A percentile compares a stretch with the other conserved stretches of the same genome.
Evolutionary conservation across 2,888 invertebrate genomes (phyloP).

Genomic region (Volucella bombylans): DNA sequence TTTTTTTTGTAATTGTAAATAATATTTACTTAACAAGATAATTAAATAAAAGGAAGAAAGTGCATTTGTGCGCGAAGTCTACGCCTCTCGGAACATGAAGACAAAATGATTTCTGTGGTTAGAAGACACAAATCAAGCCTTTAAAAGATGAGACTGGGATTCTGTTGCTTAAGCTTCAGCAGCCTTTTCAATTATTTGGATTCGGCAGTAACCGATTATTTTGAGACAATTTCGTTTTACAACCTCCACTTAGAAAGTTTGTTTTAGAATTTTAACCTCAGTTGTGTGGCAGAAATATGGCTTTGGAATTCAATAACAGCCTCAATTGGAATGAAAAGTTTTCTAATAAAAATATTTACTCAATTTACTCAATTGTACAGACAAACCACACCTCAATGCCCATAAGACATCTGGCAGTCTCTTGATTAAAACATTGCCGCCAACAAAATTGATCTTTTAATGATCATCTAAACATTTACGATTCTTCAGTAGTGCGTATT

Average conservation of each 20-base stretch:
- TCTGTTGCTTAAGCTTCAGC: constrained; percentile 28
- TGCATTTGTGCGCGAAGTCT: constrained; percentile 57
- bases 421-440: constrained; percentile 60
- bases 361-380: constrained; percentile 10
- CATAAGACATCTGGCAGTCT: constrained; percentile 72
- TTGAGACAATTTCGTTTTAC: neutral
- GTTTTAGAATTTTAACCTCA: neutral
- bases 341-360: neutral
- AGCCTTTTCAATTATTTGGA: neutral
- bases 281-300: neutral
- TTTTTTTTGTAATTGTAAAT: constrained; percentile 52
- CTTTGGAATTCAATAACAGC: neutral
- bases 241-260: neutral
- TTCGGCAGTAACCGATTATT: neutral
- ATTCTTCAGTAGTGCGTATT: constrained; percentile 38
- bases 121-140: constrained; percentile 54
- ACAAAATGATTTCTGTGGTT: constrained; percentile 47
- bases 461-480: constrained; percentile 45
- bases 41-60: constrained; percentile 71
- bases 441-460: constrained; percentile 54
- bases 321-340: neutral
- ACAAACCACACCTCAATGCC: constrained; percentile 63
- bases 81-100: constrained; percentile 71
- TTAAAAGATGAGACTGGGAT: constrained; percentile 26
- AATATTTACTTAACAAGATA: constrained; percentile 64